Evolutionary conservation across 2,113 vertebrate species (phyloP), one percentile per base, ranked within the genome.

Genomic region (Xenopus borealis): DNA sequence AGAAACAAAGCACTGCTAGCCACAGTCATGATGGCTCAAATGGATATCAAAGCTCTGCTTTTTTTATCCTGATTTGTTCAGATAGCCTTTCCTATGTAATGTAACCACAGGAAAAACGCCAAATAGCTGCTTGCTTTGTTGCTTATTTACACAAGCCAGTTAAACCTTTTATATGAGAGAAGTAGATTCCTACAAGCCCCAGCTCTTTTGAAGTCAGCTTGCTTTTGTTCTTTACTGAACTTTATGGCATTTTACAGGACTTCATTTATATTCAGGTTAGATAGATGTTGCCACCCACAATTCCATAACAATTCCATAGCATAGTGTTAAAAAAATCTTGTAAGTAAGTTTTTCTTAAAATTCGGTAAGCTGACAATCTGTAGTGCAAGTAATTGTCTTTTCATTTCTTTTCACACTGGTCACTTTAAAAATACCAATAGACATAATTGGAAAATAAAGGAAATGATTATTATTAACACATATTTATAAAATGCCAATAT

Each of bases 151-250:
- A 18, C 2, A 7, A 69, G 33, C 62, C 82, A 79, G 78, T 83
- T 88, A 90, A 88, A 82, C 76, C 80, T 82, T 85, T 55, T 75
- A 82, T 89, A 84, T 81, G 85, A 83, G 80, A 82, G 84, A 86
- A 85, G 74, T 75, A 84, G 88, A 83, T 79, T 81, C 73, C 78
- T 75, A 59, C 86, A 80, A 33, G 61, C 77, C 62, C 14, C 53
- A 0, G 70, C 84, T 30, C 4, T 91, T 91, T 95, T 95, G 93
- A 96, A 92, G 92, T 91, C 83, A 71, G 84, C 86, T 86, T 84
- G 86, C 86, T 91, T 94, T 96, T 95, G 91, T 94, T 90, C 92
- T 93, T 90, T 88, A 93, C 89, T 93, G 93, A 92, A 91, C 88
- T 89, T 85, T 83, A 92, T 85, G 87, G 86, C 84, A 90, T 94